phyloP scores from a whole-genome alignment of 2,113 vertebrate species.

The Albula goreensis region DNA sequence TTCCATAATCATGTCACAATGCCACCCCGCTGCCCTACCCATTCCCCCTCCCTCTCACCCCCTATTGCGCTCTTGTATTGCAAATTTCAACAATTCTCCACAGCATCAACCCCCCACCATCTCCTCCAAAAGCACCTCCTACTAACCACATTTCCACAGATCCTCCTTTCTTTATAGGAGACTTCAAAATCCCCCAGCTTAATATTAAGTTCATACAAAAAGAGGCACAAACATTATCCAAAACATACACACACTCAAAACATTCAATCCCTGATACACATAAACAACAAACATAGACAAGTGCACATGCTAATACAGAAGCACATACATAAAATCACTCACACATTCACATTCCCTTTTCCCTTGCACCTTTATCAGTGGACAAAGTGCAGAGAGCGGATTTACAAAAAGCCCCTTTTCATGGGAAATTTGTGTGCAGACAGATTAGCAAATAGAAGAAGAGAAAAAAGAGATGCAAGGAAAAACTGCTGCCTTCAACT shows the following conservation, averaged over 20 bases:
- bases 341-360: neutral
- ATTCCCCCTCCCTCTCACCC: slow-evolving; percentile 5
- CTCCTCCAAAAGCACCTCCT: neutral
- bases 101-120: neutral
- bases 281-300: no score
- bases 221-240: neutral
- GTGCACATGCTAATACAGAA: neutral
- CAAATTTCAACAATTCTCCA: slow-evolving; percentile 37
- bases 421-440: slow-evolving; percentile 40
- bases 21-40: slow-evolving; percentile 14
- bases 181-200: slow-evolving; percentile 16
- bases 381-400: slow-evolving; percentile 32
- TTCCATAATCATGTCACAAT: slow-evolving; percentile 38
- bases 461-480: slow-evolving; percentile 12
- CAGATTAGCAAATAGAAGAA: slow-evolving; percentile 29
- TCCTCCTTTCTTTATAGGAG: slow-evolving; percentile 18
- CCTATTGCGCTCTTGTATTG: slow-evolving; percentile 34
- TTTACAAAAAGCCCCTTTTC: slow-evolving; percentile 36
- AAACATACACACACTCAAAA: no score
- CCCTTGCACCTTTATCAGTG: slow-evolving; percentile 26
- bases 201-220: slow-evolving; percentile 11
- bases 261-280: no score
- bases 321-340: neutral
- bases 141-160: slow-evolving; percentile 7
- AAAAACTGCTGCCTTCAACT: slow-evolving; percentile 8